phyloP scores from a whole-genome alignment of 2,888 invertebrate species.

The Heliconius charithonia region DNA sequence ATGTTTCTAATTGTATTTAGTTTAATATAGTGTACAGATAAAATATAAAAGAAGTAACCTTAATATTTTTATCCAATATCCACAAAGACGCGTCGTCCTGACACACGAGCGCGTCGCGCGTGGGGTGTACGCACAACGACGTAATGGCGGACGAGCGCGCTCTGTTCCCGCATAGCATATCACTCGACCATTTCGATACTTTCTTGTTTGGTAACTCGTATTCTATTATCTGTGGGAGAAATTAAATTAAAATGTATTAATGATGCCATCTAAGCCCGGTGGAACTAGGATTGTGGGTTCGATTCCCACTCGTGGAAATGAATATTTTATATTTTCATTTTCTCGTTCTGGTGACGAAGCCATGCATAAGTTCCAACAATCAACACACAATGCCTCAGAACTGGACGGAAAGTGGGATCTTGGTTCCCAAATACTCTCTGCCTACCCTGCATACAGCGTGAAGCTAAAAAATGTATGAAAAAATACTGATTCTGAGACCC shows the following conservation, averaged over 20 bases:
- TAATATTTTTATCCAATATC: slow-evolving; percentile 18
- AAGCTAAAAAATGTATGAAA: background rate
- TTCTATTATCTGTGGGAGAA: slow-evolving; percentile 86
- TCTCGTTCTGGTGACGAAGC: background rate
- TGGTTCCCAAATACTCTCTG: background rate
- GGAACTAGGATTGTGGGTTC: background rate
- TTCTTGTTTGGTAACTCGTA: slow-evolving; percentile 86
- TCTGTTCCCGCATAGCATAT: slow-evolving; percentile 77
- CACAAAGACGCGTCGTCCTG: slow-evolving; percentile 20
- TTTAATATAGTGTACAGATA: too few relatives aligned
- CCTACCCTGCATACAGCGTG: background rate
- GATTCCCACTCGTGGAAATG: background rate
- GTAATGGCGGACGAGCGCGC: slow-evolving; percentile 63
- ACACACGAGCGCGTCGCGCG: slow-evolving; percentile 85
- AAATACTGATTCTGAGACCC: too few relatives aligned
- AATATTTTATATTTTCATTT: background rate
- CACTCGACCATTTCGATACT: slow-evolving; percentile 86
- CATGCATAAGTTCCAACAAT: background rate
- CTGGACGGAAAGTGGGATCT: background rate
- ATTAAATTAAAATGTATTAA: background rate
- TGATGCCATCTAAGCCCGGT: too few relatives aligned
- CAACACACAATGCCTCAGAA: background rate
- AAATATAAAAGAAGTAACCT: background rate
- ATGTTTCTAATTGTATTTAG: too few relatives aligned
- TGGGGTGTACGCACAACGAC: slow-evolving; percentile 85